Evolutionary conservation across 2,797 vertebrate species (phyloP).

Genomic region (Calcarius lapponicus): DNA sequence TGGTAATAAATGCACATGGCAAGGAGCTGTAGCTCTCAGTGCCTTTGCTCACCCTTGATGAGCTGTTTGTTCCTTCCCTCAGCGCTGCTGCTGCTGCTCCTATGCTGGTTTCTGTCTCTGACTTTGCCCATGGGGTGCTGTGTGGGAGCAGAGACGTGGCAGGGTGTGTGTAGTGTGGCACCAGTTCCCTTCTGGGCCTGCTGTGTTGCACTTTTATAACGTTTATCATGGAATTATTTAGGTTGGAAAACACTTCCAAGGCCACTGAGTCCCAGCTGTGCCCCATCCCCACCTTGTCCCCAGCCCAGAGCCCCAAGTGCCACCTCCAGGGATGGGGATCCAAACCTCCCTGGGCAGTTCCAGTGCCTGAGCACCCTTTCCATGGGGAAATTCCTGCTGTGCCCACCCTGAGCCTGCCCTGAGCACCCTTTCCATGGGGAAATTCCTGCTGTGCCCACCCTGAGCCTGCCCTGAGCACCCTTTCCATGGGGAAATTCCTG

Average conservation of each 20-base stretch:
- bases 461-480: no score
- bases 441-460: no score
- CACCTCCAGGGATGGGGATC: background rate
- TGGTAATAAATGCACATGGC: background rate
- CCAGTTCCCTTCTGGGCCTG: background rate
- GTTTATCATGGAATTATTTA: background rate
- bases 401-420: no score
- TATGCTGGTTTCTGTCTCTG: background rate
- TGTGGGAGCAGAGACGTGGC: background rate
- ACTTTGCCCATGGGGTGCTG: background rate
- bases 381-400: no score
- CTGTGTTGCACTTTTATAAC: background rate
- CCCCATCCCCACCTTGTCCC: accelerated
- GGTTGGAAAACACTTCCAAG: background rate
- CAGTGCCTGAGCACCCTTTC: no score
- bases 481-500: no score
- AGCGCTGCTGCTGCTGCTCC: background rate
- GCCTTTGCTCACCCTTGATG: background rate
- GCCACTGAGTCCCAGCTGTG: accelerated
- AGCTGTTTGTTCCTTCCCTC: background rate
- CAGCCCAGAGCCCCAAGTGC: background rate
- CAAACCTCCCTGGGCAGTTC: background rate
- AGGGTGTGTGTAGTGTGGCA: background rate
- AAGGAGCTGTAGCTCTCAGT: background rate
- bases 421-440: no score